Conservation (phyloP, 2,888 invertebrate species). For the Dusona sp. region DNA sequence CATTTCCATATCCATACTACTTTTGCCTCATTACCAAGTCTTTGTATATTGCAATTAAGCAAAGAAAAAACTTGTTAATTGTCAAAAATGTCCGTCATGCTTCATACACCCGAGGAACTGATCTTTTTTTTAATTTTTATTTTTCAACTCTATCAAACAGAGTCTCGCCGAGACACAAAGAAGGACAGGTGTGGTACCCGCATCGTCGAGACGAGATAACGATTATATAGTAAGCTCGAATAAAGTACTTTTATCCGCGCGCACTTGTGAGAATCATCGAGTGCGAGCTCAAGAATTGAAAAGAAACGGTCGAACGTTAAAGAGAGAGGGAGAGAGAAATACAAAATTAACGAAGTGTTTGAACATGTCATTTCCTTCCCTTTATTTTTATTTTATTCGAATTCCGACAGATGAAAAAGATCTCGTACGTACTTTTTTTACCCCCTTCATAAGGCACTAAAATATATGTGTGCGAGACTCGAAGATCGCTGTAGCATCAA, state of each 20-base stretch:
- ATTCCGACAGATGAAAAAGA: background rate
- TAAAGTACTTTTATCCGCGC: slow-evolving; percentile 26
- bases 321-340: background rate
- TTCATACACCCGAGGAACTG: slow-evolving; percentile 7
- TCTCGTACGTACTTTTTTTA: background rate
- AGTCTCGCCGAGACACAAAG: slow-evolving; percentile 6
- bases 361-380: slow-evolving; percentile 3
- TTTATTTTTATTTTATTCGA: slow-evolving; percentile 37
- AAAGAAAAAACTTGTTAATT: slow-evolving; percentile 18
- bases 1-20: background rate
- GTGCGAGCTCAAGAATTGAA: slow-evolving; percentile 20
- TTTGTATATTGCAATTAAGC: slow-evolving; percentile 4
- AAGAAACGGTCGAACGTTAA: slow-evolving; percentile 12
- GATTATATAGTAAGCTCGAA: slow-evolving; percentile 24
- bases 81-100: background rate
- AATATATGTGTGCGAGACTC: background rate
- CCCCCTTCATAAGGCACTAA: background rate
- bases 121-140: slow-evolving; percentile 6
- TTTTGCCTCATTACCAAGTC: slow-evolving; percentile 1
- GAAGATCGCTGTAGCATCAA: slow-evolving; percentile 26
- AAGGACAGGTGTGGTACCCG: slow-evolving; percentile 62
- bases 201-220: slow-evolving; percentile 53
- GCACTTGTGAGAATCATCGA: slow-evolving; percentile 22
- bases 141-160: slow-evolving; percentile 12
- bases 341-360: slow-evolving; percentile 33